Percentiles rank a stretch among this genome's conserved stretches.
Conservation (phyloP, 2,797 vertebrate species). For the Rhyacichthys aspro region DNA sequence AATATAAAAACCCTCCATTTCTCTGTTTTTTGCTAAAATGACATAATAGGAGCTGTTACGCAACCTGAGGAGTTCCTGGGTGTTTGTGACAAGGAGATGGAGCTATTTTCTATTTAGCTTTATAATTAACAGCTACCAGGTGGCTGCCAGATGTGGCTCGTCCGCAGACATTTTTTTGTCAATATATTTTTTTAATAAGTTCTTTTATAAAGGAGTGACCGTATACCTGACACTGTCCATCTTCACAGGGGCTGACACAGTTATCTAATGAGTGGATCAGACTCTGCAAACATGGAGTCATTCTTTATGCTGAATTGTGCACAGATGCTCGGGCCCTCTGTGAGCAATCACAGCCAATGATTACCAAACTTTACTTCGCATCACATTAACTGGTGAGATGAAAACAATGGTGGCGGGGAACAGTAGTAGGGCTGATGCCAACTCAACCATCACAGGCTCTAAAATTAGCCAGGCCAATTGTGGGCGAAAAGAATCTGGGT, state of each 20-base stretch:
- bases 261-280: constrained; percentile 63
- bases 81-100: constrained; percentile 63
- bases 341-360: constrained; percentile 53
- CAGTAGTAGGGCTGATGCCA: constrained; percentile 41
- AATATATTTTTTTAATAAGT: constrained; percentile 43
- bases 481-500: no score
- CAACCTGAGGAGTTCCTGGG: constrained; percentile 59
- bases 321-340: constrained; percentile 60
- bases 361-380: constrained; percentile 54
- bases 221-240: constrained; percentile 56
- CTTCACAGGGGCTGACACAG: constrained; percentile 51
- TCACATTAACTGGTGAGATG: constrained; percentile 36
- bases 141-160: constrained; percentile 72
- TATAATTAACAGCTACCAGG: constrained; percentile 69
- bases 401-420: constrained; percentile 57
- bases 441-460: no score
- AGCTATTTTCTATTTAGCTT: constrained; percentile 67
- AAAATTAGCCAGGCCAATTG: no score
- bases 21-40: constrained; percentile 40
- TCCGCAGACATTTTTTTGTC: constrained; percentile 26
- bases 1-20: constrained; percentile 53
- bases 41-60: constrained; percentile 57
- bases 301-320: constrained; percentile 64
- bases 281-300: constrained; percentile 58
- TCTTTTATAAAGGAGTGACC: constrained; percentile 50